Conservation (phyloP, 2,888 invertebrate genomes). For the Stramonita haemastoma region DNA sequence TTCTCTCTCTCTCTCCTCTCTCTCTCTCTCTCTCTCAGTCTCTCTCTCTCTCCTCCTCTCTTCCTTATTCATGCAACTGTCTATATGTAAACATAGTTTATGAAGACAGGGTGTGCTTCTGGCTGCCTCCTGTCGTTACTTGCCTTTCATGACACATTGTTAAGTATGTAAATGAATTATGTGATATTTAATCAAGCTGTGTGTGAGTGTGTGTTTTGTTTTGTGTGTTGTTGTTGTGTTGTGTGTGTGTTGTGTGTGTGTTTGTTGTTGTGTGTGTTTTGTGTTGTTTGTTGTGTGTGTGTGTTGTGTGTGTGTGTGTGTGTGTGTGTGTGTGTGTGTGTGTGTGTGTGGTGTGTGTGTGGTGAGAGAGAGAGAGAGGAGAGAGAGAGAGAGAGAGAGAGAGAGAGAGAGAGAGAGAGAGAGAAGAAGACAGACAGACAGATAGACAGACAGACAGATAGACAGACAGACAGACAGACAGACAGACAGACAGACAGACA, state of each 20-base stretch:
- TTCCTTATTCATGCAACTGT: too few relatives aligned
- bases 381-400: background rate
- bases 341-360: background rate
- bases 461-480: background rate
- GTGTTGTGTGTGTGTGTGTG: background rate
- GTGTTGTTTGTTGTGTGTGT: background rate
- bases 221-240: too few relatives aligned
- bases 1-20: background rate
- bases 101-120: too few relatives aligned
- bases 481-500: too few relatives aligned
- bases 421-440: background rate
- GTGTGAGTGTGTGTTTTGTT: background rate
- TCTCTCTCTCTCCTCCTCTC: too few relatives aligned
- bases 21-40: background rate
- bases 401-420: background rate
- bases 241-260: constrained; percentile 5
- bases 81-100: too few relatives aligned
- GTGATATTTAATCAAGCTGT: too few relatives aligned
- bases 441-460: background rate
- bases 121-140: too few relatives aligned
- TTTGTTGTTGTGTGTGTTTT: background rate
- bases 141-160: too few relatives aligned
- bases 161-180: too few relatives aligned
- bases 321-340: background rate
- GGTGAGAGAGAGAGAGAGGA: too few relatives aligned